Evolutionary conservation across 92 coral and sea anemone genomes (phyloP).

Genomic region (Nematostella vectensis): DNA sequence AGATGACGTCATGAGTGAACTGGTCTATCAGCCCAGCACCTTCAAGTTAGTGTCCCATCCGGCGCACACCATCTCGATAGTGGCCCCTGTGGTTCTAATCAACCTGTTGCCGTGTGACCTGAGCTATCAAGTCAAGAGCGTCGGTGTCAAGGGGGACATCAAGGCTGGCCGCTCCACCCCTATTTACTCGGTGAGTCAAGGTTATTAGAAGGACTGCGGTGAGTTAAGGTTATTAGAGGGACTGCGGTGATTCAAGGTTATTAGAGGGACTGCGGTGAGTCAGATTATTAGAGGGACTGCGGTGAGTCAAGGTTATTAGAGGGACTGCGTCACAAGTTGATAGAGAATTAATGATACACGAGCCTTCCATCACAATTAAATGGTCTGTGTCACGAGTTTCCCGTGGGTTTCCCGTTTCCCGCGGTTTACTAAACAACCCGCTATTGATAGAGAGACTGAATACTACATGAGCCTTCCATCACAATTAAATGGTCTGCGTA

Average conservation of each 20-base stretch:
- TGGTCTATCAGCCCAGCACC: constrained; percentile 5
- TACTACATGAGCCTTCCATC: too few relatives aligned
- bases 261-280: neutral
- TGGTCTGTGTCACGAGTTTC: too few relatives aligned
- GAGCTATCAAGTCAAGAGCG: constrained; percentile 59
- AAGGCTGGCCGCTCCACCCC: constrained; percentile 88
- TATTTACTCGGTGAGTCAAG: constrained; percentile 64
- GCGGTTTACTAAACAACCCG: too few relatives aligned
- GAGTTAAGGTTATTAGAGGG: neutral
- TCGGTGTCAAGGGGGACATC: constrained; percentile 62
- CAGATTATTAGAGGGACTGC: neutral
- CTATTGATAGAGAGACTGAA: too few relatives aligned
- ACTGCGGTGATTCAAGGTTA: neutral
- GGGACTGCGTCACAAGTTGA: too few relatives aligned
- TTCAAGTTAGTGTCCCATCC: constrained; percentile 62
- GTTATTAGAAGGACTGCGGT: neutral
- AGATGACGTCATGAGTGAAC: constrained; percentile 38
- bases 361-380: too few relatives aligned
- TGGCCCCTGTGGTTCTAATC: constrained; percentile 81
- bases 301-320: too few relatives aligned
- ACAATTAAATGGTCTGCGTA: too few relatives aligned
- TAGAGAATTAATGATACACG: too few relatives aligned
- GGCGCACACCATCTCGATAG: constrained; percentile 82
- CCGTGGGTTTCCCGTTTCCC: too few relatives aligned
- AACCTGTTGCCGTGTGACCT: constrained; percentile 90